Evolutionary conservation across 2,888 invertebrate genomes (phyloP), one percentile per base, ranked within the genome.

Genomic region (Protodeltote pygarga): DNA sequence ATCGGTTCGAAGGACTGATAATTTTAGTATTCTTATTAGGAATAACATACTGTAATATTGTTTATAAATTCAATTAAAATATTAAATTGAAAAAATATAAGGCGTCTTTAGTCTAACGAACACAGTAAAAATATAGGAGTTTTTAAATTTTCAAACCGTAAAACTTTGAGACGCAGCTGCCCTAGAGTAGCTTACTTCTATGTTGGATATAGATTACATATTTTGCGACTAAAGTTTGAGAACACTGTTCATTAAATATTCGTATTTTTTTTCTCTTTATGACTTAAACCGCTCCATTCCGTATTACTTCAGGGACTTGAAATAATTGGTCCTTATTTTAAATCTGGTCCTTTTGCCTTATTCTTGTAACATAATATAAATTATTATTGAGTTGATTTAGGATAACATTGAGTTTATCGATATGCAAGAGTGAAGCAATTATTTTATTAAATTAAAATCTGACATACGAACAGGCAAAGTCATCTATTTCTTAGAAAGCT

Each of bases 111-210:
- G n/a, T n/a, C n/a, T n/a, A n/a, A n/a, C n/a, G n/a, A n/a, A n/a
- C n/a, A n/a, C n/a, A n/a, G n/a, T n/a, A n/a, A n/a, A n/a, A n/a
- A n/a, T n/a, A n/a, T n/a, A n/a, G n/a, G n/a, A n/a, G n/a, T n/a
- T n/a, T n/a, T n/a, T n/a, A n/a, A n/a, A n/a, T n/a, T 14, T 28
- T 38, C 3, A 34, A 24, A 9, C 19, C 6, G 11, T 6, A 1
- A 24, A 14, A 59, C 25, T 59, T 28, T 0, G 23, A 5, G 23
- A 19, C 23, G n/a, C 53, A 57, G 57, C 46, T 57, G 60, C 16
- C 15, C 3, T 8, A 20, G 20, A 14, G 9, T 5, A 20, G 32
- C 37, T 28, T 27, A 27, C 21, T 34, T 29, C 8, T 42, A 33
- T 14, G 11, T 27, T 2, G 2, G 8, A 29, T 24, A 59, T 55